Percentiles rank a stretch among this genome's conserved stretches.
Conservation (phyloP, 2,113 vertebrate species). For the Stercorarius parasiticus region DNA sequence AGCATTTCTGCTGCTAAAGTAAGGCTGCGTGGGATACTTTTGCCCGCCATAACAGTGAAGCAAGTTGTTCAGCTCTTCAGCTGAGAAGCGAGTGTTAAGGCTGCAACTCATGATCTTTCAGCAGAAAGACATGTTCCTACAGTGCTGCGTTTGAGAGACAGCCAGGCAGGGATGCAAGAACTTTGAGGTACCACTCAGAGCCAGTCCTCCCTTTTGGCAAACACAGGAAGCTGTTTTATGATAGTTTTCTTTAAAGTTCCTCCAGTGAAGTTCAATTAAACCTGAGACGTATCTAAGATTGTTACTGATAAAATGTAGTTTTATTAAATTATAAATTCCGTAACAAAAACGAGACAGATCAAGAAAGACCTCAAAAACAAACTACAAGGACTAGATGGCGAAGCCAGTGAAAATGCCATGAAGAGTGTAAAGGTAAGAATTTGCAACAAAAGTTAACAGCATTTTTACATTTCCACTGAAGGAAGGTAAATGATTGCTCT, state of each 20-base stretch:
- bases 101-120: not conserved
- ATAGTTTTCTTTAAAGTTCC: not conserved
- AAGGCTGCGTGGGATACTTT: not conserved
- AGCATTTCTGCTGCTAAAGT: not conserved
- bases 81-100: not conserved
- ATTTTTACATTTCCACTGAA: conserved; percentile 72
- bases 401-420: conserved; percentile 68
- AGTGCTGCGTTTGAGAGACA: not conserved
- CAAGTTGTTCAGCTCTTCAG: not conserved
- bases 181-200: not conserved
- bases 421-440: conserved; percentile 67
- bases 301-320: conserved; percentile 82
- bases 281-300: not conserved
- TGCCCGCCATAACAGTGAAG: not conserved
- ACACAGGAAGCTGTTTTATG: not conserved
- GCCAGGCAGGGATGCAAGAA: not conserved
- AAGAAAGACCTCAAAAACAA: conserved; percentile 72
- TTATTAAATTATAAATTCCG: conserved; percentile 87
- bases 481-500: conserved; percentile 69
- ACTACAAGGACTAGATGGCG: conserved; percentile 77
- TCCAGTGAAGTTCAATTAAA: conserved; percentile 14
- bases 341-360: conserved; percentile 77
- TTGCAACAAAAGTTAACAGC: conserved; percentile 71
- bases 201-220: not conserved
- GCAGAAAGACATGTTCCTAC: not conserved